Evolutionary conservation across 2,113 vertebrate species (phyloP).

Genomic region (Choloepus hoffmanni): DNA sequence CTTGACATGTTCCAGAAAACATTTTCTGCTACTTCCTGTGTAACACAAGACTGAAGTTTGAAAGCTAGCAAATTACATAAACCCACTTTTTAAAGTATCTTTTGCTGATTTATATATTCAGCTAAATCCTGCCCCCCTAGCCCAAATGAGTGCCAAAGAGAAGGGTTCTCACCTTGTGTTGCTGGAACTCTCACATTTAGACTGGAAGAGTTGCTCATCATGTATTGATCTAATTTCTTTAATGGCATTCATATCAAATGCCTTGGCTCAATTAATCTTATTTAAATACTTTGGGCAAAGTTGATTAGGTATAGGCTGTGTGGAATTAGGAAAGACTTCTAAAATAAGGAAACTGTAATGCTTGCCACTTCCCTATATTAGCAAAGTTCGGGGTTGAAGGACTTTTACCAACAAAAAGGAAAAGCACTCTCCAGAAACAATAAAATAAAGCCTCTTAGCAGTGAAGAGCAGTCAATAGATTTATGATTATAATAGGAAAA

Average conservation of each 20-base stretch:
- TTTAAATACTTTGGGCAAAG: neutral
- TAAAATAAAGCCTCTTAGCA: neutral
- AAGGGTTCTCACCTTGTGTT: fast-evolving
- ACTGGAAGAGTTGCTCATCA: neutral
- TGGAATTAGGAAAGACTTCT: neutral
- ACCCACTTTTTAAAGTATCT: neutral
- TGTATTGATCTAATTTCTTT: neutral
- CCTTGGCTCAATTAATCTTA: neutral
- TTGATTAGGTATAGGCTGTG: fast-evolving
- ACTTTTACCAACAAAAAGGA: neutral
- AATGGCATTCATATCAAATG: neutral
- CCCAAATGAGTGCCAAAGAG: too few species aligned
- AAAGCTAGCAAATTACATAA: neutral
- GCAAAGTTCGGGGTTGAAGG: neutral
- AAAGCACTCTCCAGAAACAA: neutral
- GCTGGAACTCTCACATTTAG: neutral
- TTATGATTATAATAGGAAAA: neutral
- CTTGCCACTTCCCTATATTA: fast-evolving
- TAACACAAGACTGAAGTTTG: neutral
- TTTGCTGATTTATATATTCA: too few species aligned
- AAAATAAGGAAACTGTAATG: neutral
- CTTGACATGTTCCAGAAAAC: neutral
- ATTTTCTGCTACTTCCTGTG: neutral
- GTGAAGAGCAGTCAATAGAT: fast-evolving
- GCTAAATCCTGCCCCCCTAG: too few species aligned